Evolutionary conservation across 1,140 invertebrate species (phyloP).

Genomic region (Calephelis nemesis): DNA sequence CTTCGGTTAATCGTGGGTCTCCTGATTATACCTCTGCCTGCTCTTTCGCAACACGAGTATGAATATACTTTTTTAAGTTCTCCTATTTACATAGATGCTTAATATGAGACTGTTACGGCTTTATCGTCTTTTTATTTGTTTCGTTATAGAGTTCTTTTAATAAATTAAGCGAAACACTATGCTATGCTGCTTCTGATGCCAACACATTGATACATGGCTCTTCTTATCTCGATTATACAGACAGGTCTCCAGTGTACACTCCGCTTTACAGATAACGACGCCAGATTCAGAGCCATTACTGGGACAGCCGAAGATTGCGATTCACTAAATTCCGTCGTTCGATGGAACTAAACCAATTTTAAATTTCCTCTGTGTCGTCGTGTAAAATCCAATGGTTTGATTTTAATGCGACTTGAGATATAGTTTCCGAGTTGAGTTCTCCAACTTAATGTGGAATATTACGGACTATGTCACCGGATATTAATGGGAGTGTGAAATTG

Average conservation of each 20-base stretch:
- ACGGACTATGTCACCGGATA: slow-evolving; percentile 35
- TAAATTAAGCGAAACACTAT: neutral
- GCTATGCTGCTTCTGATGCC: neutral
- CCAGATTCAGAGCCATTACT: slow-evolving; percentile 20
- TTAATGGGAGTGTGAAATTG: slow-evolving; percentile 35
- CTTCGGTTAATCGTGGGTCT: no score
- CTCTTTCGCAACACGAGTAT: no score
- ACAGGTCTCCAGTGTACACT: slow-evolving; percentile 8
- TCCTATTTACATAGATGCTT: no score
- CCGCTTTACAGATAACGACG: slow-evolving; percentile 15
- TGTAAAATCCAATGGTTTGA: slow-evolving; percentile 25
- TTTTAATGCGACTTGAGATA: slow-evolving; percentile 26
- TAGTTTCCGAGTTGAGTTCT: slow-evolving; percentile 25
- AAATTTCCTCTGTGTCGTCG: slow-evolving; percentile 20
- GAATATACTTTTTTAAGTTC: no score
- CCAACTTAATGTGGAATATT: slow-evolving; percentile 25
- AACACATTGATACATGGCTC: slow-evolving; percentile 3
- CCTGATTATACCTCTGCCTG: no score
- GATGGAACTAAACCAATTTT: slow-evolving; percentile 24
- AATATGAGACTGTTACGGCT: no score
- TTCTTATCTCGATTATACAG: neutral
- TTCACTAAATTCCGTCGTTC: slow-evolving; percentile 16
- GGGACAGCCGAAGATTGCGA: slow-evolving; percentile 23
- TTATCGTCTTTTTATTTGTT: no score
- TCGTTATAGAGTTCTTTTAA: no score